Conservation (phyloP, 2,113 vertebrate genomes). For the Etheostoma spectabile region DNA sequence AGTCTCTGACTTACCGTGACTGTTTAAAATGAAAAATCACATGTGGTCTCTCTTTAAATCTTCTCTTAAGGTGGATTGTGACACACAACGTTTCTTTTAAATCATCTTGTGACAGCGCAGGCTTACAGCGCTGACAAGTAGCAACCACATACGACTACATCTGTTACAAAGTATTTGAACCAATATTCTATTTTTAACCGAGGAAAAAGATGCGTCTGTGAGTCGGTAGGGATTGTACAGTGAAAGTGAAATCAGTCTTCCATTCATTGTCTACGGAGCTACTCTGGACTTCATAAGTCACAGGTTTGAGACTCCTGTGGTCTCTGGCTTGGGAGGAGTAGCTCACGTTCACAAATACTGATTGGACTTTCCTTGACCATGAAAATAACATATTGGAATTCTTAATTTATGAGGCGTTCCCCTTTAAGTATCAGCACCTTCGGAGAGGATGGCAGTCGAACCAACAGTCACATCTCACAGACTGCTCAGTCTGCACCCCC, state of each 20-base stretch:
- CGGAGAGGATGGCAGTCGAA: not conserved
- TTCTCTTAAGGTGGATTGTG: not conserved
- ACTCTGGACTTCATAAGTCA: too few species aligned
- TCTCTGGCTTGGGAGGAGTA: too few species aligned
- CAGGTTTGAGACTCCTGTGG: too few species aligned
- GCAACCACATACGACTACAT: slow-evolving; percentile 1
- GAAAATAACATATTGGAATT: too few species aligned
- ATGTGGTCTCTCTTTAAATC: not conserved
- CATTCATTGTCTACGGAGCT: too few species aligned
- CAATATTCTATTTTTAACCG: slow-evolving; percentile 10
- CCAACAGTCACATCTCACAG: slow-evolving; percentile 10
- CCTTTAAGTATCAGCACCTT: not conserved
- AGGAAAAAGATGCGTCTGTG: not conserved
- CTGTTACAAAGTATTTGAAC: slow-evolving; percentile 13
- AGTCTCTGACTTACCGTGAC: not conserved
- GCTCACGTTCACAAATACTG: too few species aligned
- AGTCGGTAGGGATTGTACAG: not conserved
- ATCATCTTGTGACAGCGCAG: slow-evolving; percentile 15
- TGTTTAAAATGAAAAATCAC: not conserved
- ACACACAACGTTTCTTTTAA: slow-evolving; percentile 4
- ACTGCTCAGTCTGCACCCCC: slow-evolving; percentile 14
- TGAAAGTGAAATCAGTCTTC: not conserved
- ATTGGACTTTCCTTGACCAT: too few species aligned
- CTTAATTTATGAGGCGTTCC: too few species aligned
- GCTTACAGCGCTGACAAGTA: not conserved